Conservation (phyloP, 2,888 invertebrate genomes). For the Dioctria linearis region DNA sequence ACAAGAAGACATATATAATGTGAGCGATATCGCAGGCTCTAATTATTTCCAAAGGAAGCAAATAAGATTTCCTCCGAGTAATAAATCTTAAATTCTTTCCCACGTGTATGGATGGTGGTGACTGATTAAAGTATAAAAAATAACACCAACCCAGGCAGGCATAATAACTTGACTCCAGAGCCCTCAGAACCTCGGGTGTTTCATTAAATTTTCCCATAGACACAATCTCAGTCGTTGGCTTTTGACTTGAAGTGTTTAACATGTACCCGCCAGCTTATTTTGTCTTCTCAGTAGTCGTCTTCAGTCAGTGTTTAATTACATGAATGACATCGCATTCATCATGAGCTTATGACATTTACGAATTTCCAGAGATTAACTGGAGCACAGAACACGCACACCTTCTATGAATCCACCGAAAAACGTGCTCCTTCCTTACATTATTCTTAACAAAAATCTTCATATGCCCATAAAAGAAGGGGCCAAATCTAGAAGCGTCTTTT, state of each 20-base stretch:
- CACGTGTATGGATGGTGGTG: constrained; percentile 16
- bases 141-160: too few species aligned
- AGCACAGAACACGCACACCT: constrained; percentile 11
- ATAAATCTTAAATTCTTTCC: constrained; percentile 24
- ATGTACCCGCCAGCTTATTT: neutral
- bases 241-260: constrained; percentile 9
- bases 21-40: too few species aligned
- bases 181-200: neutral
- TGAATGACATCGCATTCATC: constrained; percentile 36
- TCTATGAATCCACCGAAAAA: neutral
- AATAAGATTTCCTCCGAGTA: too few species aligned
- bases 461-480: neutral
- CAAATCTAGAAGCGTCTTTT: constrained; percentile 8
- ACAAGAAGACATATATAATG: too few species aligned
- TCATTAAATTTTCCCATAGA: constrained; percentile 21
- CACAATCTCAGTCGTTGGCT: neutral
- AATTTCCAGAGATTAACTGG: constrained; percentile 48
- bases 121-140: constrained; percentile 28
- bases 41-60: too few species aligned
- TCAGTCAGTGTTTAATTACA: constrained; percentile 30
- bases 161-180: too few species aligned
- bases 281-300: neutral
- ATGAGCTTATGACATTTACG: constrained; percentile 47
- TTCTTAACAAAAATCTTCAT: neutral
- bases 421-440: neutral